Evolutionary conservation across 1,140 invertebrate genomes (phyloP).

Genomic region (Drosophila seguyi): DNA sequence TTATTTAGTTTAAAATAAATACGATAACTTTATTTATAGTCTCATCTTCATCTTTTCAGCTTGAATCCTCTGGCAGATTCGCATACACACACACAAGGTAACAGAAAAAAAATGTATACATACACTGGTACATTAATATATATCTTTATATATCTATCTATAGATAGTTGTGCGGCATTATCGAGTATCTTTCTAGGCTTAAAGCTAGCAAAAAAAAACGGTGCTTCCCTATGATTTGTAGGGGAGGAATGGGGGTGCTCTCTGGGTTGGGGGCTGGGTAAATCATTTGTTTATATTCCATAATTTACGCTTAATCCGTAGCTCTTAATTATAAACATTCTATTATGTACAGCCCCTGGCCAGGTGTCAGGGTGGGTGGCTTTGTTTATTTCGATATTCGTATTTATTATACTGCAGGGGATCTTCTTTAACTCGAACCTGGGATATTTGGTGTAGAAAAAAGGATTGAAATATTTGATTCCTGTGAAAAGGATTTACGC

Average conservation of each 20-base stretch:
- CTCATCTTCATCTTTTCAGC: conserved; percentile 46
- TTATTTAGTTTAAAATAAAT: conserved; percentile 63
- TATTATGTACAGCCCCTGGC: conserved; percentile 24
- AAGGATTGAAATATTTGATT: accelerated
- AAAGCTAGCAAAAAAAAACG: conserved; percentile 50
- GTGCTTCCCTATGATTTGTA: conserved; percentile 19
- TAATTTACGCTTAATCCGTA: conserved; percentile 7
- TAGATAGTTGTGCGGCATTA: conserved; percentile 47
- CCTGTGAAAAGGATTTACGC: too few relatives aligned
- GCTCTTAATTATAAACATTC: conserved; percentile 16
- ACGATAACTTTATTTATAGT: conserved; percentile 80
- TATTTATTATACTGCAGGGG: not conserved
- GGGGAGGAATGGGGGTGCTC: conserved; percentile 22
- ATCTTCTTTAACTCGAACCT: conserved; percentile 1
- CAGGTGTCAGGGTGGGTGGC: not conserved
- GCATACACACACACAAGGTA: conserved; percentile 55
- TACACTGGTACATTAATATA: conserved; percentile 22
- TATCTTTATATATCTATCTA: conserved; percentile 11
- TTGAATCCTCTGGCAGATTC: conserved; percentile 36
- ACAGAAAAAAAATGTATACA: conserved; percentile 57
- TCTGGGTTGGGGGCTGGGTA: not conserved
- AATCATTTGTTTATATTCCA: not conserved
- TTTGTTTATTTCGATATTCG: not conserved
- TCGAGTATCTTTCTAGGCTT: conserved; percentile 42
- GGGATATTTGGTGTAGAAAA: not conserved